Percentiles rank a stretch among this genome's conserved stretches.
phyloP scores from a whole-genome alignment of 2,113 vertebrate species.

The Phoxinus phoxinus region DNA sequence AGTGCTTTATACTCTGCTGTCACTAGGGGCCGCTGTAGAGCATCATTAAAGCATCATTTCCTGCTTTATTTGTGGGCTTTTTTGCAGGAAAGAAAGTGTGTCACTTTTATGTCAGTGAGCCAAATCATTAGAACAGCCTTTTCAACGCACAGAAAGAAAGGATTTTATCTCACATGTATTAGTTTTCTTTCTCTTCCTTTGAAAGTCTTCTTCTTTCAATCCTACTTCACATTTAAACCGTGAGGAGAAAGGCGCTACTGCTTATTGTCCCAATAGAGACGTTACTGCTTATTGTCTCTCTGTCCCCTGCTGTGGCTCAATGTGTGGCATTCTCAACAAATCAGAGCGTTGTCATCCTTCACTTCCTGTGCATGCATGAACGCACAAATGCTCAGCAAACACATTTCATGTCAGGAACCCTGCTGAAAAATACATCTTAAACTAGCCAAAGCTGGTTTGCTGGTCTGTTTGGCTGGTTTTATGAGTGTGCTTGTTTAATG shows the following conservation, averaged over 20 bases:
- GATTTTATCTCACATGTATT: not conserved
- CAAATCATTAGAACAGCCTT: not conserved
- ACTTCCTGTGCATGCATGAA: not conserved
- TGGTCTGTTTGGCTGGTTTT: not conserved
- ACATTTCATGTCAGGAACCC: constrained; percentile 1
- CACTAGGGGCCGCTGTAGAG: constrained; percentile 3
- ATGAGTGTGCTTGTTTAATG: not conserved
- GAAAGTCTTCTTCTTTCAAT: not conserved
- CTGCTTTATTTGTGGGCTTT: not conserved
- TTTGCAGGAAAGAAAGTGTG: not conserved
- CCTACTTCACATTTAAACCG: constrained; percentile 9
- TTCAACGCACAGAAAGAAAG: not conserved
- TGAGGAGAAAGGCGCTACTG: not conserved
- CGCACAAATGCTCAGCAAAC: not conserved
- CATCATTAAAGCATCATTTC: not conserved
- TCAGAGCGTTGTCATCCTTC: constrained; percentile 20
- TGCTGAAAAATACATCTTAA: not conserved
- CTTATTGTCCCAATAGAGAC: constrained; percentile 28
- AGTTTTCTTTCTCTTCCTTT: not conserved
- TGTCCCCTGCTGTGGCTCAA: constrained; percentile 15
- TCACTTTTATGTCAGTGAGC: not conserved
- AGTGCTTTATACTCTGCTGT: not conserved
- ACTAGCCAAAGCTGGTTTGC: constrained; percentile 1
- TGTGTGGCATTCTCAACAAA: constrained; percentile 22
- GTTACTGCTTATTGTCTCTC: not conserved